A percentile compares a stretch with the other conserved stretches of the same genome.
phyloP scores from a whole-genome alignment of 2,797 vertebrate species.

The Arnoldichthys spilopterus region DNA sequence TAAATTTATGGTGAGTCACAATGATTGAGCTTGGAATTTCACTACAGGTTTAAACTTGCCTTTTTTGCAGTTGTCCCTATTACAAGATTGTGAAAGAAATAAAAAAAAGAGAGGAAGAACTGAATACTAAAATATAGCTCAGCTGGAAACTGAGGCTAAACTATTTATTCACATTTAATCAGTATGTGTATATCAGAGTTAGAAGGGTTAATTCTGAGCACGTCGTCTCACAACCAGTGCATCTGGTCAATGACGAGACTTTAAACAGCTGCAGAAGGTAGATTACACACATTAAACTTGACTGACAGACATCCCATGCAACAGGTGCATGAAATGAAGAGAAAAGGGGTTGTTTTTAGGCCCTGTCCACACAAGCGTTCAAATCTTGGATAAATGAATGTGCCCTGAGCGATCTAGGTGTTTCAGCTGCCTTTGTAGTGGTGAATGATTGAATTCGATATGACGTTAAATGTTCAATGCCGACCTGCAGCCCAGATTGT shows the following conservation, averaged over 20 bases:
- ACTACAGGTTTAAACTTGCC: conserved; percentile 25
- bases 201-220: background rate
- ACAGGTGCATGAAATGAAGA: conserved; percentile 76
- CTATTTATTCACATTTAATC: background rate
- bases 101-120: background rate
- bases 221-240: background rate
- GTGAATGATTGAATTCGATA: too few relatives aligned
- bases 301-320: conserved; percentile 68
- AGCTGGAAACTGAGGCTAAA: background rate
- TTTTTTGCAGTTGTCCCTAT: background rate
- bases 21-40: conserved; percentile 27
- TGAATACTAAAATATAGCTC: background rate
- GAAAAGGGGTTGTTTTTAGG: conserved; percentile 55
- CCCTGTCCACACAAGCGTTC: too few relatives aligned
- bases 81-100: background rate
- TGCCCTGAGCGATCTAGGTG: too few relatives aligned
- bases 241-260: conserved; percentile 60
- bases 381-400: too few relatives aligned
- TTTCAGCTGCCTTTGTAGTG: too few relatives aligned
- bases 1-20: conserved; percentile 25
- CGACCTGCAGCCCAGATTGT: too few relatives aligned
- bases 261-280: conserved; percentile 77
- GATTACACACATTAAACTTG: conserved; percentile 75
- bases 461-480: too few relatives aligned
- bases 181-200: background rate